Conservation (phyloP, 2,888 invertebrate genomes). For the Trichopria drosophilae region DNA sequence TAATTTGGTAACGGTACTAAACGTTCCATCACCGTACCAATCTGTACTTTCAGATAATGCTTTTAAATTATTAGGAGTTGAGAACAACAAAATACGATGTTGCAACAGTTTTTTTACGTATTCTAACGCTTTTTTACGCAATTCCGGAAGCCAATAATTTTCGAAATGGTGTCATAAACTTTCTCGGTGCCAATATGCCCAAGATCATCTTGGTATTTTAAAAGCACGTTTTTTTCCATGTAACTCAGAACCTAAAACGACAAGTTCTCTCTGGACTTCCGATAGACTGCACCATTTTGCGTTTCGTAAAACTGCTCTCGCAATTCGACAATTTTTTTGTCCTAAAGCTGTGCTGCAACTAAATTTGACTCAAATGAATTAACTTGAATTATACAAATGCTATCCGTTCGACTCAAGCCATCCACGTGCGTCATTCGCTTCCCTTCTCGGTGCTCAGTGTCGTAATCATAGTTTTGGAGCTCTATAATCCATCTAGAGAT, state of each 20-base stretch:
- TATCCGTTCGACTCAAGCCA: slow-evolving; percentile 31
- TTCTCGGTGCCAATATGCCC: too few species aligned
- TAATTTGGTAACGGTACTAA: too few species aligned
- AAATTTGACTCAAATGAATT: slow-evolving; percentile 18
- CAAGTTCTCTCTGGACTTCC: slow-evolving; percentile 9
- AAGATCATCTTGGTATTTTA: too few species aligned
- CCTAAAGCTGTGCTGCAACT: slow-evolving; percentile 8
- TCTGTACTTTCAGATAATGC: too few species aligned
- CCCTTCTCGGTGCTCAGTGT: too few species aligned
- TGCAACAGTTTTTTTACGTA: slow-evolving; percentile 2
- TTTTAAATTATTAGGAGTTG: too few species aligned
- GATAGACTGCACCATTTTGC: slow-evolving; percentile 25
- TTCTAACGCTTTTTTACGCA: not conserved
- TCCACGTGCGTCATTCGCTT: too few species aligned
- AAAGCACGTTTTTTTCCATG: slow-evolving; percentile 7
- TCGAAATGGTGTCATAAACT: not conserved
- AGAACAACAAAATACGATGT: too few species aligned
- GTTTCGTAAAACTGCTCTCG: too few species aligned
- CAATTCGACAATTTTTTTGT: too few species aligned
- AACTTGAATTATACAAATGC: slow-evolving; percentile 10
- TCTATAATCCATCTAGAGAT: slow-evolving; percentile 41
- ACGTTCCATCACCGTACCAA: too few species aligned
- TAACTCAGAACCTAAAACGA: slow-evolving; percentile 15
- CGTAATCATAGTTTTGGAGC: slow-evolving; percentile 35
- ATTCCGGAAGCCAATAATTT: too few species aligned